Base-by-base conservation (phyloP, 1,140 invertebrate genomes). In the Sesamia nonagrioides region DNA sequence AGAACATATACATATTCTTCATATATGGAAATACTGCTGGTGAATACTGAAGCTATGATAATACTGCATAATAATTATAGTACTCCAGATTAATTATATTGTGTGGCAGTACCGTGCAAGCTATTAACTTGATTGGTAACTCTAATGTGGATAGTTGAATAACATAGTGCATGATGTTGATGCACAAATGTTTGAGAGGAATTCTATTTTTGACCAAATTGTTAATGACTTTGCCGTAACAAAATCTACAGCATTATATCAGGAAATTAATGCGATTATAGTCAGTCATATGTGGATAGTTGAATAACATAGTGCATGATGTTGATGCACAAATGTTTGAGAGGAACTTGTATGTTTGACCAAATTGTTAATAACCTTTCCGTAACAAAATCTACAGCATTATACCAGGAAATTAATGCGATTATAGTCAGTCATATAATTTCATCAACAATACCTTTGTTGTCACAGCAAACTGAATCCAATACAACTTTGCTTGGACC, bases 391-490 rank as follows among this genome's bases (percentile, higher is more conserved):
- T 11, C 4, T 9, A 56, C 7, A 54, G 52, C 8, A 9, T 56
- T 56, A 7, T 21, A 33, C 7, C 9, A 66, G 5, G n/a, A 15
- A 61, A 69, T 33, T 61, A 60, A 33, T 61, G 35, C 27, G 71
- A 73, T 73, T 73, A 56, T 58, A 50, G 6, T 13, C n/a, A 13
- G 35, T n/a, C n/a, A 58, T 40, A 72, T 42, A 56, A 73, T 58
- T 58, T 56, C 50, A 56, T 73, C 18, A 21, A 56, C 71, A 73
- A 73, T 42, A 58, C 54, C 35, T 71, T 73, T 73, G 71, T 58
- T 27, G 35, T 60, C 71, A 27, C 3, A 73, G 54, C 52, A 42
- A 42, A 45, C 71, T 73, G 42, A 48, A 11, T 45, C 71, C 18
- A 54, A n/a, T 54, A 54, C 35, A 72, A 60, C 35, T 58, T 58